These are phyloP conservation scores for Sebastiscus tertius DNA, from an alignment of 2,797 vertebrate genomes.

Conservation along the genomic window DNA sequence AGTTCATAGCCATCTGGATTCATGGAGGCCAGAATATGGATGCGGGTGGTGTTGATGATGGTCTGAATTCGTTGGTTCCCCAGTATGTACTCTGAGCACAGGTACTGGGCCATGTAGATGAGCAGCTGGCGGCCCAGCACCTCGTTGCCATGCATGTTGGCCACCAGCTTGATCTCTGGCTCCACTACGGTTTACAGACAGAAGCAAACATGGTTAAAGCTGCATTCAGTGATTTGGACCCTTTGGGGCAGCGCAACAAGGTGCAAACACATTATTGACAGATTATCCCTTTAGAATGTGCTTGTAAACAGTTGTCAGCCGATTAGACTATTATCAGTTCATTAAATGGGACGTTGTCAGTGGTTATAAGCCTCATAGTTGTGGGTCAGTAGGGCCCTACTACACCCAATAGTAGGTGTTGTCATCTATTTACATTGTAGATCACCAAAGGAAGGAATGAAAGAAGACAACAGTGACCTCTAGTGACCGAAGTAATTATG, in stretches of 20 bases:
- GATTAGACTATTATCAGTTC: too few relatives aligned
- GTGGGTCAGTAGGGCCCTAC: too few relatives aligned
- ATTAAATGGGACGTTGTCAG: too few relatives aligned
- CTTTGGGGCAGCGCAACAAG: not conserved
- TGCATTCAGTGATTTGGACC: not conserved
- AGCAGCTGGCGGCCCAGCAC: conserved; percentile 94
- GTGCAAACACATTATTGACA: not conserved
- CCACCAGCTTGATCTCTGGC: conserved; percentile 94
- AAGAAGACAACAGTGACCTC: rapidly evolving
- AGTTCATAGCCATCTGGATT: conserved; percentile 97
- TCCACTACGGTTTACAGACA: conserved; percentile 84
- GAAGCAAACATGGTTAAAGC: conserved; percentile 21
- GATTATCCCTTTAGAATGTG: not conserved
- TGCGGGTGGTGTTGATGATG: conserved; percentile 92
- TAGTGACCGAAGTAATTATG: too few relatives aligned
- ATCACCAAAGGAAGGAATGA: too few relatives aligned
- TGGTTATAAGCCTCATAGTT: too few relatives aligned
- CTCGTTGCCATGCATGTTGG: conserved; percentile 98
- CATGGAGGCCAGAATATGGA: conserved; percentile 96
- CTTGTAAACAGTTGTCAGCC: not conserved
- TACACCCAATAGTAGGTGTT: too few relatives aligned
- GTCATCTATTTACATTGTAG: too few relatives aligned
- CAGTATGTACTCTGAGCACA: conserved; percentile 93
- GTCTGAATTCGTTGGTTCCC: conserved; percentile 90
- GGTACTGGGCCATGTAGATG: conserved; percentile 92